Evolutionary conservation across 2,797 vertebrate genomes (phyloP).

Genomic region (Coendou prehensilis): DNA sequence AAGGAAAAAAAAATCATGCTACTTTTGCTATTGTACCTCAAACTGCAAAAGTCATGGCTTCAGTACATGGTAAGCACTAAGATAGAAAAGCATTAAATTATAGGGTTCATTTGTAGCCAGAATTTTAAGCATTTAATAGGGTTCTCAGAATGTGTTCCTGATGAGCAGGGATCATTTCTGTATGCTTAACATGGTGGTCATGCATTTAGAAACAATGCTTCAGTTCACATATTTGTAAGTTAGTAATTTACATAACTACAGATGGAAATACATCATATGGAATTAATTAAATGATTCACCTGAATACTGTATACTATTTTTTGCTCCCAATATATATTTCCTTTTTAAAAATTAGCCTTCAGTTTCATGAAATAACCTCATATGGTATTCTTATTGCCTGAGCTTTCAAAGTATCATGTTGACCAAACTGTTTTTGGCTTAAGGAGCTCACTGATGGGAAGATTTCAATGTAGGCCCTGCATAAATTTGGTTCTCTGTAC

Average conservation of each 20-base stretch:
- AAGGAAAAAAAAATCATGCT: background rate
- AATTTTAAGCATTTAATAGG: background rate
- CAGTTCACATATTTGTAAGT: background rate
- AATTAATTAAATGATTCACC: background rate
- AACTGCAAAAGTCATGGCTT: background rate
- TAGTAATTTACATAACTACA: background rate
- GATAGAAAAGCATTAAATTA: background rate
- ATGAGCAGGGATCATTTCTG: too few species aligned
- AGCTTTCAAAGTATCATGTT: background rate
- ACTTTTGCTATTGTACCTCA: background rate
- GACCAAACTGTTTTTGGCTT: constrained; percentile 25
- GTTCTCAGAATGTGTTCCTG: background rate
- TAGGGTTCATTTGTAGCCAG: background rate
- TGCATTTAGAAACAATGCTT: background rate
- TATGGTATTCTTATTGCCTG: background rate
- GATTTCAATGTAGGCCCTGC: constrained; percentile 43
- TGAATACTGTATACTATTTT: background rate
- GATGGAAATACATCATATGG: background rate
- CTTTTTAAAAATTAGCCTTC: background rate
- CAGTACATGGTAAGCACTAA: background rate
- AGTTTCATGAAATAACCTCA: background rate
- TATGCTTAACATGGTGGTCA: background rate
- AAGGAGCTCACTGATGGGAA: constrained; percentile 69
- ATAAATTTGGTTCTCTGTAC: constrained; percentile 58
- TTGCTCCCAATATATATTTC: background rate